These are phyloP conservation scores for Drosophila meridionalis DNA, from an alignment of 2,888 invertebrate genomes.

Conservation along the genomic window DNA sequence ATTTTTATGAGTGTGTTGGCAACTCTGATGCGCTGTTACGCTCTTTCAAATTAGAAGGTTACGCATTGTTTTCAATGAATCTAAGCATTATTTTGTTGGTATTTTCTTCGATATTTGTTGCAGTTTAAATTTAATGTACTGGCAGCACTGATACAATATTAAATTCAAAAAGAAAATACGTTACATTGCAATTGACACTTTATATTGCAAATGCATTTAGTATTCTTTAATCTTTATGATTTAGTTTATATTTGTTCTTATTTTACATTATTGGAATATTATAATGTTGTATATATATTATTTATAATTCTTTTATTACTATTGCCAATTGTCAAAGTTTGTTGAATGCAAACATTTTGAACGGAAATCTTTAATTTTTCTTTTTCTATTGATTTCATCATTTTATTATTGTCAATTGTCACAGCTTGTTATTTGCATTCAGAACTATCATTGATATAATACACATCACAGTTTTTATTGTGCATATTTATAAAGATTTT, in stretches of 20 bases:
- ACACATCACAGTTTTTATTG: not conserved
- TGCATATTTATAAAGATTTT: constrained; percentile 22
- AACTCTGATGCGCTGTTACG: not conserved
- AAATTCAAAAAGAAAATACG: not conserved
- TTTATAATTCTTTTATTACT: not conserved
- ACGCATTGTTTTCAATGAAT: not conserved
- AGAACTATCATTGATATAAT: not conserved
- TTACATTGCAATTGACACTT: not conserved
- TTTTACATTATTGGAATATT: not conserved
- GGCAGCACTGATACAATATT: not conserved
- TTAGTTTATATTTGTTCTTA: not conserved
- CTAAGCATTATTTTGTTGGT: not conserved
- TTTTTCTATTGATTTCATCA: not conserved
- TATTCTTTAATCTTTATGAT: not conserved
- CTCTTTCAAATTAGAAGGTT: not conserved
- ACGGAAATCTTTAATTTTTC: not conserved
- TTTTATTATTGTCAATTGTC: not conserved
- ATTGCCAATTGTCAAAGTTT: not conserved
- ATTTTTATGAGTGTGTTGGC: not conserved
- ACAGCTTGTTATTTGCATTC: not conserved
- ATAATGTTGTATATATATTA: too few species aligned
- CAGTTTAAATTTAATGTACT: not conserved
- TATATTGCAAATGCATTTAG: not conserved
- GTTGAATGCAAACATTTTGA: not conserved
- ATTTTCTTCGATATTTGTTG: not conserved